Evolutionary conservation across 2,888 invertebrate species (phyloP).

Genomic region (Pseudococcus jackbeardsleyi): DNA sequence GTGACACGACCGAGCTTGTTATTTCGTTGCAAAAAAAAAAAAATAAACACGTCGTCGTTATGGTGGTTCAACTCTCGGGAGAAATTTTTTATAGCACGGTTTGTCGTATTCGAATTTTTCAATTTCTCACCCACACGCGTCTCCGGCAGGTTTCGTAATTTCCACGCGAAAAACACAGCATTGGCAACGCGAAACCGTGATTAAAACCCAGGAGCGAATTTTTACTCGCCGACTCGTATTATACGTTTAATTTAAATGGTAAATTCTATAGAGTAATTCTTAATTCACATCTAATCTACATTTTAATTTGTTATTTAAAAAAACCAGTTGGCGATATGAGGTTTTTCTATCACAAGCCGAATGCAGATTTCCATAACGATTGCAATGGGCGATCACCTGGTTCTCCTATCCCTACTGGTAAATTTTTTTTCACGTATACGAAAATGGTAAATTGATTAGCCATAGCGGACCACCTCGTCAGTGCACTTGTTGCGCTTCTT

Average conservation of each 20-base stretch:
- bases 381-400: not conserved
- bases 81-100: conserved; percentile 15
- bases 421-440: not conserved
- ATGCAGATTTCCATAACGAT: not conserved
- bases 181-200: not conserved
- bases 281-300: conserved; percentile 37
- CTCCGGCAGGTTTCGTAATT: not conserved
- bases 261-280: not conserved
- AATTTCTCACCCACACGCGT: conserved; percentile 35
- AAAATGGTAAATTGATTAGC: not conserved
- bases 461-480: not conserved
- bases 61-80: conserved; percentile 19
- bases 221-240: conserved; percentile 6
- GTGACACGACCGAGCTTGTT: conserved; percentile 31
- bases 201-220: conserved; percentile 34
- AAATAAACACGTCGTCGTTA: conserved; percentile 1
- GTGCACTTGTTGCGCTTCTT: not conserved
- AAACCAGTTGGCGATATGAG: conserved; percentile 19
- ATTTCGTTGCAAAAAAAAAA: not conserved
- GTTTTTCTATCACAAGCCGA: not conserved
- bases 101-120: conserved; percentile 26
- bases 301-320: conserved; percentile 33
- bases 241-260: conserved; percentile 38
- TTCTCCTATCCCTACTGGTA: not conserved
- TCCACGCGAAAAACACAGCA: not conserved